Conservation (phyloP, 2,113 vertebrate species). For the Archocentrus centrarchus region DNA sequence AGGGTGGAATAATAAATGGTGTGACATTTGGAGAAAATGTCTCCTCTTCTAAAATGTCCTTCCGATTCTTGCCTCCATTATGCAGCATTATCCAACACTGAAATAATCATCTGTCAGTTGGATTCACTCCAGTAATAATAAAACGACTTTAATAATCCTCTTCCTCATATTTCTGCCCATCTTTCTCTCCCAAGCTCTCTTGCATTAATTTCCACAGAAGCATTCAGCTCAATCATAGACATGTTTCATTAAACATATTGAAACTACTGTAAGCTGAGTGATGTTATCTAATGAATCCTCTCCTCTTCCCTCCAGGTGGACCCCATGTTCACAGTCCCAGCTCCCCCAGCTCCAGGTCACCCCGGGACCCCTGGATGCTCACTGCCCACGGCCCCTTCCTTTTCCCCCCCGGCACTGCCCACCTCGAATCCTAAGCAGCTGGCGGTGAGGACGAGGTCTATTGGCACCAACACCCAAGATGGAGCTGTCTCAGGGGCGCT, state of each 20-base stretch:
- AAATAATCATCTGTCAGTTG: constrained; percentile 18
- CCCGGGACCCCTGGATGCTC: constrained; percentile 85
- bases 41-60: constrained; percentile 36
- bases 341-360: constrained; percentile 85
- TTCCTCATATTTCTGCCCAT: not conserved
- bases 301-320: constrained; percentile 86
- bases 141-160: constrained; percentile 14
- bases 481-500: constrained; percentile 44
- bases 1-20: constrained; percentile 39
- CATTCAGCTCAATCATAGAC: not conserved
- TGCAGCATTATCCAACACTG: constrained; percentile 8
- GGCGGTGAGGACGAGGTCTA: constrained; percentile 90
- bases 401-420: constrained; percentile 88
- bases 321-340: constrained; percentile 92
- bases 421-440: constrained; percentile 87
- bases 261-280: not conserved
- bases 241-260: constrained; percentile 8
- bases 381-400: constrained; percentile 85
- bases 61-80: constrained; percentile 4
- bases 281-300: not conserved
- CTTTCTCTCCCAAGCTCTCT: not conserved
- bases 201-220: not conserved
- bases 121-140: not conserved
- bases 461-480: constrained; percentile 95
- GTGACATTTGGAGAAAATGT: constrained; percentile 50